A percentile compares a stretch with the other conserved stretches of the same genome.
phyloP scores from a whole-genome alignment of 2,113 vertebrate species.

The Zootoca vivipara region DNA sequence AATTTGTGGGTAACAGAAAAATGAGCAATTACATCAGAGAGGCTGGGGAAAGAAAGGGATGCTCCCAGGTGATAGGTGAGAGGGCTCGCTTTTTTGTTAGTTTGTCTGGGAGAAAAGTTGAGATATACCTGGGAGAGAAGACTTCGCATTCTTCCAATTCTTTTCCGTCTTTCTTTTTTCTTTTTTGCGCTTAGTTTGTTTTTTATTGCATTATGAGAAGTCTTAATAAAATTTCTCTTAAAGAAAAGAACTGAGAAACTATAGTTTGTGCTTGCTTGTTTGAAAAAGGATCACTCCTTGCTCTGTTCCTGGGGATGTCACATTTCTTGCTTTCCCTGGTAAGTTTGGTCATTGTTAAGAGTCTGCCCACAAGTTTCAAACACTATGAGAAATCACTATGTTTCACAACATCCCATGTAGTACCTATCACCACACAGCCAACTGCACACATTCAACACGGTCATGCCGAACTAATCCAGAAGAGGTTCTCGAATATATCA shows the following conservation, averaged over 20 bases:
- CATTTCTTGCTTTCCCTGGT: neutral
- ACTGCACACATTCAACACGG: neutral
- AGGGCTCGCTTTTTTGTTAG: no score
- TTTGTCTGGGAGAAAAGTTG: no score
- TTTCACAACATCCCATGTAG: neutral
- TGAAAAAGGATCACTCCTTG: neutral
- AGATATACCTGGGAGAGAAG: no score
- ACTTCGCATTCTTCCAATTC: no score
- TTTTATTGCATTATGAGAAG: no score
- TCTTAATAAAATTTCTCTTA: no score
- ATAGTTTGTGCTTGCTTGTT: neutral
- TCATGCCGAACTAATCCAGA: no score
- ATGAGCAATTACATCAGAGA: neutral
- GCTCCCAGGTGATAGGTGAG: no score
- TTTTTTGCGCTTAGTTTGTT: no score
- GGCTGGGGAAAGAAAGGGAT: no score
- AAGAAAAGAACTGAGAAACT: neutral
- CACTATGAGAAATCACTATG: neutral
- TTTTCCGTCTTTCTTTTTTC: no score
- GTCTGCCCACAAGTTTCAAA: neutral
- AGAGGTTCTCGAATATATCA: no score
- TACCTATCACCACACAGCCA: neutral
- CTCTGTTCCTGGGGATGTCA: neutral
- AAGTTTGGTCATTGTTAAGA: neutral
- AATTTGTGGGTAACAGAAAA: neutral